A percentile compares a stretch with the other conserved stretches of the same genome.
phyloP scores from a whole-genome alignment of 2,888 invertebrate species.

The Xanthorhoe designata region DNA sequence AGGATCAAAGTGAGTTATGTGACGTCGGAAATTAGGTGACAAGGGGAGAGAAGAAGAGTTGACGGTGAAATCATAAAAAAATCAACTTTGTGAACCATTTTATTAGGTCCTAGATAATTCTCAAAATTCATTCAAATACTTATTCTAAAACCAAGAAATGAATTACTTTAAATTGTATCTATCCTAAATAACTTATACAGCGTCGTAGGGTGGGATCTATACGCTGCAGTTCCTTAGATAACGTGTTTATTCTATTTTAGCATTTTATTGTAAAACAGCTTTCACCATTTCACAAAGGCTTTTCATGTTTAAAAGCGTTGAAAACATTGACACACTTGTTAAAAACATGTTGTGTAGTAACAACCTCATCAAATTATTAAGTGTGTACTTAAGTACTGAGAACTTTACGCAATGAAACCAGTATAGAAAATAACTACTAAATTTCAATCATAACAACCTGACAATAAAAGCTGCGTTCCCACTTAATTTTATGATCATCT shows the following conservation, averaged over 20 bases:
- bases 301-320: no score
- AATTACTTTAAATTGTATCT: no score
- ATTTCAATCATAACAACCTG: slow-evolving; percentile 31
- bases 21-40: slow-evolving; percentile 18
- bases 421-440: slow-evolving; percentile 20
- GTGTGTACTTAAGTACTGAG: background rate
- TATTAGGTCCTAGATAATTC: background rate
- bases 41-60: slow-evolving; percentile 10
- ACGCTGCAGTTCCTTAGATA: no score
- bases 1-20: slow-evolving; percentile 59
- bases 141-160: no score
- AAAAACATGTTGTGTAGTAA: background rate
- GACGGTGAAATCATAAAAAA: background rate
- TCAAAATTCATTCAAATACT: no score
- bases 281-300: no score
- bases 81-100: background rate
- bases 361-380: slow-evolving; percentile 12
- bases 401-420: slow-evolving; percentile 20
- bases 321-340: no score
- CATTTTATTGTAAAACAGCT: no score
- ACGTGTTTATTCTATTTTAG: no score
- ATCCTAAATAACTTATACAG: no score
- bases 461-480: slow-evolving; percentile 33
- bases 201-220: no score
- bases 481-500: slow-evolving; percentile 37